These are phyloP conservation scores for Amblyopsis rosae DNA, from an alignment of 2,113 vertebrate genomes.

Conservation along the genomic window DNA sequence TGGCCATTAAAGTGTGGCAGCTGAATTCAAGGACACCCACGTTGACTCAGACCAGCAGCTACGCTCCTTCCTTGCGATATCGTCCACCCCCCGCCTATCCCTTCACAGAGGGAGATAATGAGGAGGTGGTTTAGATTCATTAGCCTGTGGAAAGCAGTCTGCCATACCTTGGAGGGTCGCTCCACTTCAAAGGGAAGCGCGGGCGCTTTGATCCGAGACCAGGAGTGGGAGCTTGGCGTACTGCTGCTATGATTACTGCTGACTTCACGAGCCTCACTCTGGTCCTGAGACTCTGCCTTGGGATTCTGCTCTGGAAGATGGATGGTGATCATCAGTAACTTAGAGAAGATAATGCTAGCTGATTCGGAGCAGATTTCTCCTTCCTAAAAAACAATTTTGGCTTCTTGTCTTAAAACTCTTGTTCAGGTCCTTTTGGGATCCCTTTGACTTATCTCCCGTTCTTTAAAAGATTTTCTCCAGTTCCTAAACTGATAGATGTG, in stretches of 20 bases:
- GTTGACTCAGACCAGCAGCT: too few relatives aligned
- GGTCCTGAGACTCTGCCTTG: conserved; percentile 30
- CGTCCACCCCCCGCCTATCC: conserved; percentile 15
- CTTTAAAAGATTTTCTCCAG: conserved; percentile 52
- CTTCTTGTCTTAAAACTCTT: conserved; percentile 17
- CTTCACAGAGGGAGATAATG: conserved; percentile 61
- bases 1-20: conserved; percentile 35
- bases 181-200: conserved; percentile 62
- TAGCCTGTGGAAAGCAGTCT: conserved; percentile 54
- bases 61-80: conserved; percentile 10
- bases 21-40: too few relatives aligned
- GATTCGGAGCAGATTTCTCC: conserved; percentile 57
- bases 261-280: conserved; percentile 27
- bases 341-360: conserved; percentile 63
- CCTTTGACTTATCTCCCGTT: conserved; percentile 29
- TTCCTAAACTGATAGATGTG: conserved; percentile 48
- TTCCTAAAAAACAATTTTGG: conserved; percentile 39
- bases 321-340: conserved; percentile 60
- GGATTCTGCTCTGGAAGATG: conserved; percentile 52
- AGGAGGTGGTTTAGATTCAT: conserved; percentile 69
- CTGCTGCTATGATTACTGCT: conserved; percentile 48
- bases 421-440: conserved; percentile 19
- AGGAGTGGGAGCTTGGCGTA: conserved; percentile 38
- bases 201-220: conserved; percentile 63
- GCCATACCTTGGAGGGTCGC: conserved; percentile 40